phyloP scores from a whole-genome alignment of 1,140 invertebrate genomes.

The Eurosta solidaginis region DNA sequence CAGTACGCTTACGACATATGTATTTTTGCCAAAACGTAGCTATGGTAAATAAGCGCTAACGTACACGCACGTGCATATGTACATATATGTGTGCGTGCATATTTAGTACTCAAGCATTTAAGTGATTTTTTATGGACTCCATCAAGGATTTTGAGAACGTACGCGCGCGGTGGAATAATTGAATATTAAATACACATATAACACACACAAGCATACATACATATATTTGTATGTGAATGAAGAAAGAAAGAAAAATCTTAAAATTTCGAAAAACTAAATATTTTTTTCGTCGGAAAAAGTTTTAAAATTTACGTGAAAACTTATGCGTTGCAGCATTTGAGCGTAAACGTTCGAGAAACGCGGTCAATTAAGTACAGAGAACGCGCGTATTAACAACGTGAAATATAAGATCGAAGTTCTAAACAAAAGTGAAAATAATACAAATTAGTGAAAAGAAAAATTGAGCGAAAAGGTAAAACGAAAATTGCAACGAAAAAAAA shows the following conservation, averaged over 20 bases:
- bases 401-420: background rate
- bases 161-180: background rate
- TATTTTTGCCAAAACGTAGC: too few relatives aligned
- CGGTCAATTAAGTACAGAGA: background rate
- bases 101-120: background rate
- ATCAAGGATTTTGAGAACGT: too few relatives aligned
- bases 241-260: background rate
- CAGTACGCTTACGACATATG: background rate
- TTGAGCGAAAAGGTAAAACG: background rate
- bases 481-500: background rate
- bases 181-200: background rate
- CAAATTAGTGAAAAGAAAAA: background rate
- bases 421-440: too few relatives aligned
- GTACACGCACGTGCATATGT: too few relatives aligned
- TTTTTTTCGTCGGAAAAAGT: background rate
- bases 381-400: background rate
- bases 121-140: constrained; percentile 12
- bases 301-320: constrained; percentile 20
- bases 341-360: constrained; percentile 3
- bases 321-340: constrained; percentile 12
- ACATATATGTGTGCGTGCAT: too few relatives aligned
- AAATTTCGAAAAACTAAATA: too few relatives aligned
- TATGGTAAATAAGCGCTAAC: too few relatives aligned
- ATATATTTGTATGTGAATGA: background rate
- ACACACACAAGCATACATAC: background rate